Percentiles rank a stretch among this genome's conserved stretches.
Evolutionary conservation across 2,113 vertebrate genomes (phyloP).

Genomic region (Puntigrus tetrazona): DNA sequence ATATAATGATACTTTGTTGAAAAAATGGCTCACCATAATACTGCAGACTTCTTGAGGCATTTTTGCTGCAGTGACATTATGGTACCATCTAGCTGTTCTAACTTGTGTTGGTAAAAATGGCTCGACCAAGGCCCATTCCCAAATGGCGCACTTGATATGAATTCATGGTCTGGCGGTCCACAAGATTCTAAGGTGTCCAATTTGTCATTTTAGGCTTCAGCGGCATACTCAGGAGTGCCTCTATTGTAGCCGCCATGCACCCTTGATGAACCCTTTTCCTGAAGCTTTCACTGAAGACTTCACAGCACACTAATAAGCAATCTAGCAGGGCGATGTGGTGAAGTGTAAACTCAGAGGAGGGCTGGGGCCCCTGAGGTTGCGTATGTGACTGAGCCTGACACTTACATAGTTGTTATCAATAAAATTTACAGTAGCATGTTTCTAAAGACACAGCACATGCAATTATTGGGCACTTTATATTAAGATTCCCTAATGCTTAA

Average conservation of each 20-base stretch:
- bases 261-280: not conserved
- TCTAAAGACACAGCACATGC: not conserved
- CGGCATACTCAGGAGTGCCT: not conserved
- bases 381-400: not conserved
- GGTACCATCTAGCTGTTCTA: not conserved
- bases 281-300: not conserved
- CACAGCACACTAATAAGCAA: not conserved
- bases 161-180: not conserved
- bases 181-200: not conserved
- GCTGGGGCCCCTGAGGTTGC: not conserved
- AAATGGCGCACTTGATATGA: not conserved
- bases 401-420: not conserved
- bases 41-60: not conserved
- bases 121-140: not conserved
- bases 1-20: not conserved
- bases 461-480: not conserved
- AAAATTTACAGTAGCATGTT: not conserved
- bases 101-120: not conserved
- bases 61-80: not conserved
- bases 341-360: not conserved
- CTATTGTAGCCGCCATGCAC: not conserved
- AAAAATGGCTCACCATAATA: not conserved
- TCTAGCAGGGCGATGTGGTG: not conserved
- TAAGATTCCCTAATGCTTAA: too few species aligned
- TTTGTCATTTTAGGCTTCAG: conserved; percentile 9